These are phyloP conservation scores for Anaspis maculata DNA, from an alignment of 2,888 invertebrate species.

Conservation along the genomic window DNA sequence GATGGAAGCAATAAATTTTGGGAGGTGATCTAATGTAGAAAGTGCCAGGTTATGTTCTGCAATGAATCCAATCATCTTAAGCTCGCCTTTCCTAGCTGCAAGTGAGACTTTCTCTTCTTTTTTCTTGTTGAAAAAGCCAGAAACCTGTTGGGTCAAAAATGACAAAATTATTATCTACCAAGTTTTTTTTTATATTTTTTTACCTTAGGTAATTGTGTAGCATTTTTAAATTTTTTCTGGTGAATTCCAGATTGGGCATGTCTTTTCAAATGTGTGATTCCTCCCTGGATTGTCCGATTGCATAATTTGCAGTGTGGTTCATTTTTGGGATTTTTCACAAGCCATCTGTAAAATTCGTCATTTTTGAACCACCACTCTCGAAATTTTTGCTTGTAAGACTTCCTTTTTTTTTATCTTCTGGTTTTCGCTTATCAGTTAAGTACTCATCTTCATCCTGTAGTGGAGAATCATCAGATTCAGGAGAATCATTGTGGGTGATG, in stretches of 20 bases:
- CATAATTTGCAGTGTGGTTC: constrained; percentile 1
- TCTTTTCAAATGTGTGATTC: constrained; percentile 2
- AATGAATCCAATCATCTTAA: background rate
- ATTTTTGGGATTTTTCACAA: background rate
- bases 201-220: background rate
- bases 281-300: constrained; percentile 1
- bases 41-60: constrained; percentile 4
- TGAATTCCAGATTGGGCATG: constrained; percentile 1
- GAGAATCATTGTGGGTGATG: no score
- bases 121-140: background rate
- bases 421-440: no score
- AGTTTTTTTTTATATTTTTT: no score
- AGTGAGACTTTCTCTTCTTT: background rate
- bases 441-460: no score
- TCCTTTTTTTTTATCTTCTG: no score
- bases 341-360: background rate
- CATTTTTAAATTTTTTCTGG: background rate
- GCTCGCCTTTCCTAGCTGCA: background rate
- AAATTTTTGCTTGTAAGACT: constrained; percentile 1
- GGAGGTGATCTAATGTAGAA: constrained; percentile 2
- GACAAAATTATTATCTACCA: no score
- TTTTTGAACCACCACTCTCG: constrained; percentile 1
- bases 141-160: constrained; percentile 1
- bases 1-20: constrained; percentile 1
- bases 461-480: no score